Percentiles rank a stretch among this genome's conserved stretches.
Conservation (phyloP, 2,113 vertebrate species). For the Trogon melanurus region DNA sequence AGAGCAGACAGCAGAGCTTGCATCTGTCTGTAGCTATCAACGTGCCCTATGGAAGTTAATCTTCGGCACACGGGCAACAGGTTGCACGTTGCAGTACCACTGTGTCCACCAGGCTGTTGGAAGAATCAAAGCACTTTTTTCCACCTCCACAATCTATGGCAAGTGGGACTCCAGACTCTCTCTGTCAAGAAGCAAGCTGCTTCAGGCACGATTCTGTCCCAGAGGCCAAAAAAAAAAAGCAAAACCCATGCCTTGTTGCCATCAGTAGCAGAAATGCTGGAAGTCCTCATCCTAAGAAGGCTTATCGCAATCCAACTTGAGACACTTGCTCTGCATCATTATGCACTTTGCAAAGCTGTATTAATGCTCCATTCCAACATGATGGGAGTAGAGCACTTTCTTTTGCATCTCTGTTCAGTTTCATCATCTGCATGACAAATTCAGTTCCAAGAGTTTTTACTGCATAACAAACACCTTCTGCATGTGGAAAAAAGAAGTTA, state of each 20-base stretch:
- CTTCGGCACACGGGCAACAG: background rate
- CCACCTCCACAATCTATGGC: background rate
- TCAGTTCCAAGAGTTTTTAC: background rate
- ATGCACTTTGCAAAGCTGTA: background rate
- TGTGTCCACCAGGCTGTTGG: background rate
- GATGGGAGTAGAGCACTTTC: background rate
- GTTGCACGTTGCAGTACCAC: background rate
- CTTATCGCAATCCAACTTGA: background rate
- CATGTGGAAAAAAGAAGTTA: background rate
- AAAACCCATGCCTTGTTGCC: background rate
- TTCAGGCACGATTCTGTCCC: background rate
- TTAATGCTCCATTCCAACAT: background rate
- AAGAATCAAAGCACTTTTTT: background rate
- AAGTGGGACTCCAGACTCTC: background rate
- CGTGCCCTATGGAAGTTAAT: background rate
- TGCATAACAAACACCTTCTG: background rate
- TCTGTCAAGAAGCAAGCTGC: background rate
- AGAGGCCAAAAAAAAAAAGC: background rate
- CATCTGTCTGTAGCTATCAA: slow-evolving; percentile 44
- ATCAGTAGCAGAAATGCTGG: background rate
- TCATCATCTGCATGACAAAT: background rate
- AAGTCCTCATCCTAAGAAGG: background rate
- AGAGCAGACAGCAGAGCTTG: background rate
- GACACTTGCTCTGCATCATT: background rate
- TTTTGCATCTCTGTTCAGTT: background rate